Conservation (phyloP, 2,888 invertebrate genomes). For the Miltochrista miniata region DNA sequence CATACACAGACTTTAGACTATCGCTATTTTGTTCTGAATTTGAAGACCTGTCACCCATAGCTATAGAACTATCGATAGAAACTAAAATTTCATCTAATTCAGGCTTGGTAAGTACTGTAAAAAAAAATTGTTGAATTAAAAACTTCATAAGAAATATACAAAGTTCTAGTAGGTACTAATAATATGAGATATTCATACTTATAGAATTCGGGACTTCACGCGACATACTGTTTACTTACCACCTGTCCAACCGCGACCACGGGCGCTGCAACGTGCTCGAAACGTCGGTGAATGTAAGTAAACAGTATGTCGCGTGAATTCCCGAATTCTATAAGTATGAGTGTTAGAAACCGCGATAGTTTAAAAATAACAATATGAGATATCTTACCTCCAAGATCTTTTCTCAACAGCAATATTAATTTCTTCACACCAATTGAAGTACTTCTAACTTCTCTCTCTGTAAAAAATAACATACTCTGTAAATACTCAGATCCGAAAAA, state of each 20-base stretch:
- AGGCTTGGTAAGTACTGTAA: conserved; percentile 5
- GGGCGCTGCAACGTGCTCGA: too few relatives aligned
- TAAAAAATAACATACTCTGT: conserved; percentile 4
- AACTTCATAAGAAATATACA: too few relatives aligned
- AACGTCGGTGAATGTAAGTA: too few relatives aligned
- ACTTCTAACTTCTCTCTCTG: conserved; percentile 16
- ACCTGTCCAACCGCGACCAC: too few relatives aligned
- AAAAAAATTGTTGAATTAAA: neutral
- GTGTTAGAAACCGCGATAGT: too few relatives aligned
- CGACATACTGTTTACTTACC: too few relatives aligned
- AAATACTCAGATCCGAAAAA: neutral
- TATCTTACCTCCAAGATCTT: conserved; percentile 25
- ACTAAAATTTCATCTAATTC: conserved; percentile 14
- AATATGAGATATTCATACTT: too few relatives aligned
- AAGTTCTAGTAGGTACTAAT: too few relatives aligned
- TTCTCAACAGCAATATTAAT: conserved; percentile 21
- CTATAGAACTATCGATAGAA: neutral
- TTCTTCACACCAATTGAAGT: conserved; percentile 14
- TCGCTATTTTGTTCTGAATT: neutral
- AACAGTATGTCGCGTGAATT: too few relatives aligned
- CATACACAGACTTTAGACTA: conserved; percentile 15
- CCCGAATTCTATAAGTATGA: too few relatives aligned
- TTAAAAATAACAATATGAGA: too few relatives aligned
- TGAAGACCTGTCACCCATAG: neutral
- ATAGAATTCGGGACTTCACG: too few relatives aligned